Base-by-base conservation (phyloP, 2,113 vertebrate species). In the Noturus placidus region DNA sequence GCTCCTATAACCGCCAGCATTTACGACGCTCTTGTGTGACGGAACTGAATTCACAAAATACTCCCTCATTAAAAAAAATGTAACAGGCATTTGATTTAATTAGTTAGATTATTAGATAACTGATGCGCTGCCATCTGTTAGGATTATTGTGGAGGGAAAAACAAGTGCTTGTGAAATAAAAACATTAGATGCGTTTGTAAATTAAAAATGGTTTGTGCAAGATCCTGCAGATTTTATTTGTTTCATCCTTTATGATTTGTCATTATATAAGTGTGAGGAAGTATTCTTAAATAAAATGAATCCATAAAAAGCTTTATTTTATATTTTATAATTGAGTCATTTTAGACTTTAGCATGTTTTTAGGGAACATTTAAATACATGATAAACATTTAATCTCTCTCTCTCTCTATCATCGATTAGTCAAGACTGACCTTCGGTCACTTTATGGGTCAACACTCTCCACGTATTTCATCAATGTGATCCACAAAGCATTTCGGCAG, bases 1-100 rank as follows among this genome's bases (percentile, higher is more conserved):
- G 69, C 76, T 63, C n/a, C 87, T 87, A 85, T 84, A 81, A 88
- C 81, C 80, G 81, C 59, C 56, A 46, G 83, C 67, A 50, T 25
- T 35, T 59, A 6, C 33, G 5, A 15, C 15, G 11, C 65, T 74
- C 33, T 19, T 25, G 54, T 61, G 59, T 7, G 79, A 59, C 9
- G 14, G 27, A 80, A 80, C 77, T 1, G 10, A 81, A 4, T 35
- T 59, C 19, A 81, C 30, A 59, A 59, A 81, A 81, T 25, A 81
- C 15, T 56, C 77, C 14, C 35, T 81, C 19, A 25, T 59, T 59
- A 6, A 78, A 56, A 33, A 76, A 17, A 33, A 27, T n/a, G 4
- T 25, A 46, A 2, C n/a, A 19, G 77, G 19, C 52, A 9, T 30
- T 22, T 30, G 5, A 17, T 3, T n/a, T 14, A 6, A 72, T 72